Evolutionary conservation across 2,888 invertebrate genomes (phyloP).

Genomic region (Cheilosia soror): DNA sequence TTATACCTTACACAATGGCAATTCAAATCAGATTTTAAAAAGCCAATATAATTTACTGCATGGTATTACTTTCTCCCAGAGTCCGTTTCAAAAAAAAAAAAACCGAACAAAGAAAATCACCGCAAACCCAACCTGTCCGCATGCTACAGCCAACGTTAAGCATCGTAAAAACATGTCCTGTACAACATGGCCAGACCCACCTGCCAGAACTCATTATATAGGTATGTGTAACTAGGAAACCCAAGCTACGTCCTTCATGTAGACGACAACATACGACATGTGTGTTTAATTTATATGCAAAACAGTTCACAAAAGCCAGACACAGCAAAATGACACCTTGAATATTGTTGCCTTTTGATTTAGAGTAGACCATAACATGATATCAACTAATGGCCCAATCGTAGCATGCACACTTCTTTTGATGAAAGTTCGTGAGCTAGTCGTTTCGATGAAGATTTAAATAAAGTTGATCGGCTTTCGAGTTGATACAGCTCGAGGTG

Average conservation of each 20-base stretch:
- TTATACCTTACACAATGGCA: no score
- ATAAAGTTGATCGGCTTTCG: neutral
- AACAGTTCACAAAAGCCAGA: constrained; percentile 53
- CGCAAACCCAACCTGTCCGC: no score
- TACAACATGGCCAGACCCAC: neutral
- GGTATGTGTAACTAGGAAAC: constrained; percentile 5
- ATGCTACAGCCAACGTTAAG: neutral
- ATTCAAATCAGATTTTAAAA: no score
- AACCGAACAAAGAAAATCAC: no score
- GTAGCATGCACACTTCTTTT: neutral
- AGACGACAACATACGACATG: constrained; percentile 8
- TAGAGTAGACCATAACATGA: constrained; percentile 14
- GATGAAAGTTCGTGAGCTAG: neutral
- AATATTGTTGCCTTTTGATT: constrained; percentile 52
- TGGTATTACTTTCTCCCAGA: no score
- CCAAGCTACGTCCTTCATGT: neutral
- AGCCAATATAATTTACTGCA: no score
- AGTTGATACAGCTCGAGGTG: neutral
- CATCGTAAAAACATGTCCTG: constrained; percentile 2
- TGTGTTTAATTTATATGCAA: constrained; percentile 67
- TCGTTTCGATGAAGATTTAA: neutral
- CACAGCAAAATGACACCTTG: constrained; percentile 45
- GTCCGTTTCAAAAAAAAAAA: no score
- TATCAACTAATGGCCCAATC: neutral
- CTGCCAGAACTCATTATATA: neutral